Base-by-base conservation (phyloP, 2,797 vertebrate genomes). In the Myotis planiceps region DNA sequence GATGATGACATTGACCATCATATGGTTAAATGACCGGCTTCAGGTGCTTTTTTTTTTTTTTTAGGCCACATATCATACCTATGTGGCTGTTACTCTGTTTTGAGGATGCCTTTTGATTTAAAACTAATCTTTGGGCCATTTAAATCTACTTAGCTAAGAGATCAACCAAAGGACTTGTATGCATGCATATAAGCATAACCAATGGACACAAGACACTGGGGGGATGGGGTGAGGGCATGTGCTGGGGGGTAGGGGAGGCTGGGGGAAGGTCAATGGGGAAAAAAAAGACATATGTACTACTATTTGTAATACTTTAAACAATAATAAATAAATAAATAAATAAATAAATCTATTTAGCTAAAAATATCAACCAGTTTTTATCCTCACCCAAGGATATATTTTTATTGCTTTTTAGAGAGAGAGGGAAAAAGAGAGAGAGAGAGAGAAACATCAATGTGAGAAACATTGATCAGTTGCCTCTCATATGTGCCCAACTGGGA, bases 1-100 rank as follows among this genome's bases (percentile, higher is more conserved):
- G 39, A 79, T 68, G 53, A 75, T 81, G 87, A 89, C 53, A 53
- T 89, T 95, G 68, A 65, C 68, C 58, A 63, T 90, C 72, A 81
- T 19, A 66, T 19, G 45, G 29, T 84, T 92, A 65, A 88, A 80
- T 34, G 18, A 74, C 80, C 81, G 10, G 27, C 74, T 95, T 96
- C 37, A 85, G 83, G 79, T 34, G 66, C 14, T n/a, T n/a, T 75
- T 71, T 55, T 58, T 72, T 92, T 58, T 66, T 55, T 63, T 68
- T 92, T 37, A n/a, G 25, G 10, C 9, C 39, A 58, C 2, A 32
- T 16, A 68, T 63, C 18, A 92, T 58, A 87, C 53, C 45, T 88
- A 8, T 9, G 14, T 71, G 47, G 13, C 47, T 86, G 2, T 74
- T 74, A 42, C 18, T 92, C 6, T 90, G 32, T 34, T 79, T 78